A percentile compares a stretch with the other conserved stretches of the same genome.
Evolutionary conservation across 2,888 invertebrate species (phyloP).

Genomic region (Zygogramma bicolorata): DNA sequence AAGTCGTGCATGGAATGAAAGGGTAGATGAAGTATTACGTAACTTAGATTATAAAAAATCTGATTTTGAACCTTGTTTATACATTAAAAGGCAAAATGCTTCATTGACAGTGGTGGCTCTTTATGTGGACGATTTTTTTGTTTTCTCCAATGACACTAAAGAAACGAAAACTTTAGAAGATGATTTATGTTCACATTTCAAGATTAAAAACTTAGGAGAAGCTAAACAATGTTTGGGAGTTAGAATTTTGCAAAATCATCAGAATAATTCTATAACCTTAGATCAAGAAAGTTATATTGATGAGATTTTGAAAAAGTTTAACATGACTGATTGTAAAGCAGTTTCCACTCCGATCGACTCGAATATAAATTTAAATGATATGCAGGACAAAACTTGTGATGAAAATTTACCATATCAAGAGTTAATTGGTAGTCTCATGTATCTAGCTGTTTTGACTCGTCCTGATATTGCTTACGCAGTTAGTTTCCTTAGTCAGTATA

Average conservation of each 20-base stretch:
- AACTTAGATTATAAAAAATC: no score
- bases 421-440: no score
- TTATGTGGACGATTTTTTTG: slow-evolving; percentile 28
- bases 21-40: no score
- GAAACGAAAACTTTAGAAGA: slow-evolving; percentile 17
- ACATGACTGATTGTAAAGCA: slow-evolving; percentile 25
- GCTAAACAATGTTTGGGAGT: slow-evolving; percentile 21
- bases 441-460: no score
- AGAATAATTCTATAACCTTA: slow-evolving; percentile 12
- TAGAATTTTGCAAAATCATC: slow-evolving; percentile 7
- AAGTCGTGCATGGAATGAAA: slow-evolving; percentile 39
- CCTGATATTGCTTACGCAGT: no score
- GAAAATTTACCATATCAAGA: no score
- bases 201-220: slow-evolving; percentile 8
- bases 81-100: not conserved
- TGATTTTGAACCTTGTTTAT: slow-evolving; percentile 19
- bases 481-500: no score
- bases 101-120: slow-evolving; percentile 17
- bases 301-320: slow-evolving; percentile 19
- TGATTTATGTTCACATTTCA: slow-evolving; percentile 16
- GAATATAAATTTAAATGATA: slow-evolving; percentile 41
- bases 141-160: no score
- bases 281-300: slow-evolving; percentile 16
- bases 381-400: slow-evolving; percentile 18
- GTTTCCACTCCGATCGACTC: slow-evolving; percentile 39